Conservation (phyloP, 2,113 vertebrate genomes). For the Clarias magur region DNA sequence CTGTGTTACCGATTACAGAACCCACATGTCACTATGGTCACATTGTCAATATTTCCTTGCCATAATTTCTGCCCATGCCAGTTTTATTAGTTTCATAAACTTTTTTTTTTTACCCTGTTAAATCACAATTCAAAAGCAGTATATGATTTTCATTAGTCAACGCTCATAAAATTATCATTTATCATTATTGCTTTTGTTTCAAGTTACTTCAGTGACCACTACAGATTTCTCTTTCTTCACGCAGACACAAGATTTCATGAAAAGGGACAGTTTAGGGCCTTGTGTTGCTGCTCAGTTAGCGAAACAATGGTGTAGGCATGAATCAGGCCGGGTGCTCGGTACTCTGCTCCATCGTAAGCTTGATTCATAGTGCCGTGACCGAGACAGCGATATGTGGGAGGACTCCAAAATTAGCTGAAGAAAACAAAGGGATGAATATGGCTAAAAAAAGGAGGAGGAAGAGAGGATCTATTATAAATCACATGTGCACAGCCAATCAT, state of each 20-base stretch:
- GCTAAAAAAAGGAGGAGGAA: conserved; percentile 60
- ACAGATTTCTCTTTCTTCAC: no score
- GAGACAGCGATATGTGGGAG: conserved; percentile 65
- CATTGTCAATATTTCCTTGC: no score
- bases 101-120: no score
- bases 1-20: no score
- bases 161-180: no score
- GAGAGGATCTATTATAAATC: conserved; percentile 67
- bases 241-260: conserved; percentile 5
- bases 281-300: conserved; percentile 8
- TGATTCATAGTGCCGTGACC: conserved; percentile 53
- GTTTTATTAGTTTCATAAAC: no score
- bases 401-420: conserved; percentile 72
- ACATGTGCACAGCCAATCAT: conserved; percentile 66
- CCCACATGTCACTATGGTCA: no score
- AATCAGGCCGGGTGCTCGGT: conserved; percentile 35
- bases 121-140: no score
- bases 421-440: conserved; percentile 68
- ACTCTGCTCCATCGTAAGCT: conserved; percentile 54
- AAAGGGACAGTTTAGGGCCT: conserved; percentile 15
- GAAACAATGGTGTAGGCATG: conserved; percentile 32
- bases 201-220: no score
- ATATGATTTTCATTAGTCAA: no score
- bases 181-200: no score
- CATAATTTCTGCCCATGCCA: no score